These are phyloP conservation scores for Dyspetes luteomarginatus DNA, from an alignment of 2,888 invertebrate species.

Conservation along the genomic window DNA sequence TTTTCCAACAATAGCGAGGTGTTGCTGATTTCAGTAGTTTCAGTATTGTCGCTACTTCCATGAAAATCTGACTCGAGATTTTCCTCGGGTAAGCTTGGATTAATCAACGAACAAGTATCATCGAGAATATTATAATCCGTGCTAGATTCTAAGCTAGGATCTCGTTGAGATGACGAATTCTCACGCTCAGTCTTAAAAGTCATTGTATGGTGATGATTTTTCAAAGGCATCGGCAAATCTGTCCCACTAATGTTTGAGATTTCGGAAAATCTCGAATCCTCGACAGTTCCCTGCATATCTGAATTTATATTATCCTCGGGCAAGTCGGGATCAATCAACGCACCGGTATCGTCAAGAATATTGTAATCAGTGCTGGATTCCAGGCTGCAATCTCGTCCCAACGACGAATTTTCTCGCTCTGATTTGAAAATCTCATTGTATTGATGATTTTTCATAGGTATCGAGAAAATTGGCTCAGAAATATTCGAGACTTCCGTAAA, in stretches of 20 bases:
- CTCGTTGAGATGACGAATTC: not conserved
- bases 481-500: too few relatives aligned
- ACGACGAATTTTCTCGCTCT: too few relatives aligned
- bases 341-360: constrained; percentile 76
- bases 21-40: too few relatives aligned
- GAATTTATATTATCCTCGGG: constrained; percentile 9
- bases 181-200: not conserved
- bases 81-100: constrained; percentile 52
- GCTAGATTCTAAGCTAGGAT: constrained; percentile 73
- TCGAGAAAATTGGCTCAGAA: too few relatives aligned
- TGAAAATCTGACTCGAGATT: not conserved
- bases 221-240: not conserved
- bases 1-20: not conserved
- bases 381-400: too few relatives aligned
- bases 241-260: not conserved
- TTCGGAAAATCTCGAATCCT: too few relatives aligned
- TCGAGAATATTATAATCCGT: constrained; percentile 79
- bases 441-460: not conserved
- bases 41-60: not conserved
- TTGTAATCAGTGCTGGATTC: constrained; percentile 75
- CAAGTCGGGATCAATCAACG: constrained; percentile 67
- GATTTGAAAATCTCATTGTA: not conserved
- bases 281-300: not conserved
- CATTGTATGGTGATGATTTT: not conserved
- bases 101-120: constrained; percentile 72